phyloP scores from a whole-genome alignment of 2,113 vertebrate species.

The Pleuronectes platessa region DNA sequence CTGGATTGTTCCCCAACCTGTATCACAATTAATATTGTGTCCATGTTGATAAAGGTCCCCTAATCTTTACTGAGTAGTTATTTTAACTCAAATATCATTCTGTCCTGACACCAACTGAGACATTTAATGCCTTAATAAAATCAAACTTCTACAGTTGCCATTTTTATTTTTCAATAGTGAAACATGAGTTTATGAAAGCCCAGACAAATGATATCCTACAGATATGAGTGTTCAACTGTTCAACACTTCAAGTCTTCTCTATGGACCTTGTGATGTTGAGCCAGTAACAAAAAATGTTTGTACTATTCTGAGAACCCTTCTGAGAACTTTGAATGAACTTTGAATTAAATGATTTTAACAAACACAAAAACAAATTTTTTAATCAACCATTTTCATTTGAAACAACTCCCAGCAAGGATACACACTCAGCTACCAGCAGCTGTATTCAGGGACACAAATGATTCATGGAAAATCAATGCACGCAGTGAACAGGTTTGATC shows the following conservation, averaged over 20 bases:
- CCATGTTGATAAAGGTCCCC: too few species aligned
- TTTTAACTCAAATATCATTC: too few species aligned
- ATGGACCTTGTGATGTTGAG: neutral
- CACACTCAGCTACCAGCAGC: neutral
- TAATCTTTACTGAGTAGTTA: too few species aligned
- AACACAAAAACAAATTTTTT: neutral
- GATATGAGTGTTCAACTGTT: neutral
- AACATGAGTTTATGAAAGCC: neutral
- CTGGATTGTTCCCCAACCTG: too few species aligned
- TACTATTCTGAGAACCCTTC: neutral
- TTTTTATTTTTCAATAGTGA: neutral
- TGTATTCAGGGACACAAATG: slow-evolving; percentile 8
- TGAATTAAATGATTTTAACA: too few species aligned
- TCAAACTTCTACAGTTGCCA: neutral
- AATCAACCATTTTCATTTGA: neutral
- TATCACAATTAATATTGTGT: too few species aligned
- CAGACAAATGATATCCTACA: neutral
- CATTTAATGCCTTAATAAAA: neutral
- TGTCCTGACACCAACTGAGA: too few species aligned
- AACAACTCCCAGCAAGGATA: neutral
- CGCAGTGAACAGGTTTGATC: too few species aligned
- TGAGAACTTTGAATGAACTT: too few species aligned
- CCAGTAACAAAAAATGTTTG: neutral
- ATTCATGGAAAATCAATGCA: neutral
- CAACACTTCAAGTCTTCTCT: neutral